Evolutionary conservation across 2,888 invertebrate species (phyloP), one percentile per base, ranked within the genome.

Genomic region (Papilio elwesi): DNA sequence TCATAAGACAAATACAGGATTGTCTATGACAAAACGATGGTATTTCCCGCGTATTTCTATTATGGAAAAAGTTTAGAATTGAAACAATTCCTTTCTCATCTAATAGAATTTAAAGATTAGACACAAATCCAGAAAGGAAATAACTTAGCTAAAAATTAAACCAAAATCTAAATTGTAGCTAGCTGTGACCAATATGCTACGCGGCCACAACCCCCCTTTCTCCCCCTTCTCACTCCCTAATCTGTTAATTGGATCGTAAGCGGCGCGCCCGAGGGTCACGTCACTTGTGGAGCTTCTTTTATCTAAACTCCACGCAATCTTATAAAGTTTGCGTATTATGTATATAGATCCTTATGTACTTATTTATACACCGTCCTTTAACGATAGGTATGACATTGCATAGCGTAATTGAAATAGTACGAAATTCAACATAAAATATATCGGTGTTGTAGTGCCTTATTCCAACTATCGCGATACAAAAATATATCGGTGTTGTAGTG

Each of bases 251-350:
- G 68, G 68, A 68, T 68, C 15, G 55, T 12, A 36, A 9, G 66
- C 38, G 15, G 48, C 11, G 48, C 16, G 43, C 8, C 43, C 36
- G 57, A 57, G 57, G 57, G 68, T 49, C 68, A 57, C 48, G 12
- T n/a, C 57, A 68, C 48, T 68, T 59, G 49, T 68, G n/a, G n/a
- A 59, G 59, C 49, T 68, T 68, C 68, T 36, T 59, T 36, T 68
- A 68, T 49, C 11, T 59, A n/a, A 52, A 48, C 26, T 13, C 26
- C 12, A 26, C 59, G 10, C 59, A 59, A 68, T 68, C 68, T 15
- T 49, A 48, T 68, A 51, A 49, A 57, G 57, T 49, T 59, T 57
- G 36, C 38, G 12, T 43, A 9, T 43, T 4, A 2, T 38, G 36
- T 36, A 57, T 13, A 13, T 36, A 36, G 7, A 6, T 36, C 1